Evolutionary conservation across 2,113 vertebrate species (phyloP).

Genomic region (Pogona vitticeps): DNA sequence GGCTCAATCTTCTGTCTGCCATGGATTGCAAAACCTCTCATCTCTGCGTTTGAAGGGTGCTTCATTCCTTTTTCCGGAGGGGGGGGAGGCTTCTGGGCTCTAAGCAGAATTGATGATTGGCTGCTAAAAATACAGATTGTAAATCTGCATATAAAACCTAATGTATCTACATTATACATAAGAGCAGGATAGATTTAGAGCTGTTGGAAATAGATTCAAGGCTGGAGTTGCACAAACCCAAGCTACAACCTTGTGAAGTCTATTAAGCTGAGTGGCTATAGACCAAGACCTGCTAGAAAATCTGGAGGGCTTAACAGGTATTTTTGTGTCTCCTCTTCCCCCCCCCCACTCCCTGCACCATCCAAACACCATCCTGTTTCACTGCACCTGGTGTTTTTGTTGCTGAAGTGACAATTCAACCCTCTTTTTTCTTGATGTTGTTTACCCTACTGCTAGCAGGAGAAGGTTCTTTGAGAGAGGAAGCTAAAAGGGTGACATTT

Average conservation of each 20-base stretch:
- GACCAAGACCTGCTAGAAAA: background rate
- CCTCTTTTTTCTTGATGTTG: background rate
- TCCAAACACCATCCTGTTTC: background rate
- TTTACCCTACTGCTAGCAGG: background rate
- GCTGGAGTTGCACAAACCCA: background rate
- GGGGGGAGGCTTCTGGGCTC: background rate
- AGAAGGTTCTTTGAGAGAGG: background rate
- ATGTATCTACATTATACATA: too few species aligned
- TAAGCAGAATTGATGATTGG: background rate
- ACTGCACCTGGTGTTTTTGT: constrained; percentile 9
- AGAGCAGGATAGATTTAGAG: too few species aligned
- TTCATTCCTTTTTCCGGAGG: background rate
- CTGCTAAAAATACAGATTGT: background rate
- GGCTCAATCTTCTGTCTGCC: background rate
- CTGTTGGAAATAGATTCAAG: too few species aligned
- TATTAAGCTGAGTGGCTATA: background rate
- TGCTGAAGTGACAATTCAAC: background rate
- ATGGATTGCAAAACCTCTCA: background rate
- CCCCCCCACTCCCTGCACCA: background rate
- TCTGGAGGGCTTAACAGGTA: background rate
- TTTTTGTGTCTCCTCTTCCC: background rate
- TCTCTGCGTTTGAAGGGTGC: background rate
- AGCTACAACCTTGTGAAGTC: background rate
- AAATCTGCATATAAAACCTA: background rate
- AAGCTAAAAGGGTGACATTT: background rate